Conservation (phyloP, 1,140 invertebrate species). For the Stenopsyche tienmushanensis region DNA sequence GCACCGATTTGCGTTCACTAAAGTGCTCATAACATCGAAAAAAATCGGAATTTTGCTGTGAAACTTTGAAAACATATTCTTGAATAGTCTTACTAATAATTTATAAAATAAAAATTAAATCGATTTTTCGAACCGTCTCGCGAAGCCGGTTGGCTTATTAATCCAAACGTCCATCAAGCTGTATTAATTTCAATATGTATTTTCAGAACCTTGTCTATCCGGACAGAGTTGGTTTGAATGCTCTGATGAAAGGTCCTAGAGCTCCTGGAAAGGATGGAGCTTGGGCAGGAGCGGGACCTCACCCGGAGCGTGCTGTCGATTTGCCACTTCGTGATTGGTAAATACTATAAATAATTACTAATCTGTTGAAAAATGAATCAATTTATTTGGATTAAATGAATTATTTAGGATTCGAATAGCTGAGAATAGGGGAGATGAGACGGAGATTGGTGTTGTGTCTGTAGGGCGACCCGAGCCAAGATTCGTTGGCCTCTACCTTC, state of each 20-base stretch:
- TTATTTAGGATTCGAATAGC: background rate
- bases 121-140: too few relatives aligned
- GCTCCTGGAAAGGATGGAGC: conserved; percentile 19
- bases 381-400: background rate
- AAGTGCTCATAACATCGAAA: too few relatives aligned
- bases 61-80: too few relatives aligned
- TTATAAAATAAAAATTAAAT: too few relatives aligned
- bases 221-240: conserved; percentile 14
- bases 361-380: too few relatives aligned
- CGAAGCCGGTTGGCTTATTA: too few relatives aligned
- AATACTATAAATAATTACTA: background rate
- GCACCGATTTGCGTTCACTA: too few relatives aligned
- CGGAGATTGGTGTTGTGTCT: background rate
- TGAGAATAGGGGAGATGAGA: background rate
- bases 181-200: too few relatives aligned
- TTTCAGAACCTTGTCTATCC: conserved; percentile 26
- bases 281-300: background rate
- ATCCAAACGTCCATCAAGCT: too few relatives aligned
- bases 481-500: background rate
- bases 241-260: conserved; percentile 24
- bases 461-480: background rate
- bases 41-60: too few relatives aligned
- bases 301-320: background rate
- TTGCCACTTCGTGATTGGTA: conserved; percentile 4
- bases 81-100: too few relatives aligned